Evolutionary conservation across 2,113 vertebrate species (phyloP), one percentile per base, ranked within the genome.

Genomic region (Rhea americana): DNA sequence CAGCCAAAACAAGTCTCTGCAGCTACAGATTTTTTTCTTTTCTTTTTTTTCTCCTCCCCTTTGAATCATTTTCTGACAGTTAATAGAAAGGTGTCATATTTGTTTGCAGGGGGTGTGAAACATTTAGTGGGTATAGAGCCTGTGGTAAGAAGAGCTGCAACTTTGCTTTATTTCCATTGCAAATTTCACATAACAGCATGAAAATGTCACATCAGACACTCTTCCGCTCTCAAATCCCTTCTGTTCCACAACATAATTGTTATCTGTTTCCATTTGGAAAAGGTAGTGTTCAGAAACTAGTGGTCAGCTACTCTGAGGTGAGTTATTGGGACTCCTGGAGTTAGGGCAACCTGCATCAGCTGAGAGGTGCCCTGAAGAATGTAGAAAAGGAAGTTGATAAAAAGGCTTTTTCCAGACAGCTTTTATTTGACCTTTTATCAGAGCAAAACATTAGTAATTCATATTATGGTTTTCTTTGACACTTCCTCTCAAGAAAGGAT

Each of bases 151-250:
- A 77, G 8, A 82, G 18, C n/a, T 87, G 41, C 26, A 93, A 13
- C 7, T 90, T 24, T 53, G 50, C 16, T 90, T 87, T 83, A 95
- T 94, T 93, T 95, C 79, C 72, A 81, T 88, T 94, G 55, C 76
- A 85, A 73, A 94, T 96, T 90, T 90, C 45, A 47, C 55, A 12
- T 58, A 82, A 58, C 53, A 37, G 50, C 6, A 1, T 73, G 63
- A 51, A 95, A 95, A 94, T 90, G 79, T 67, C 90, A 94, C n/a
- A 82, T 66, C 55, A 90, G 85, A 58, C 26, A 37, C 35, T 63
- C 13, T 18, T 32, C 39, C 59, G 80, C 28, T 73, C 15, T 91
- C 26, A 88, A 18, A 82, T 85, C 17, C 47, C 4, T 75, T 87
- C 50, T 71, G 2, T 41, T 87, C 28, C 47, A 73, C 56, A 66